Base-by-base conservation (phyloP, 1,140 invertebrate genomes). In the Dermatophagoides farinae region DNA sequence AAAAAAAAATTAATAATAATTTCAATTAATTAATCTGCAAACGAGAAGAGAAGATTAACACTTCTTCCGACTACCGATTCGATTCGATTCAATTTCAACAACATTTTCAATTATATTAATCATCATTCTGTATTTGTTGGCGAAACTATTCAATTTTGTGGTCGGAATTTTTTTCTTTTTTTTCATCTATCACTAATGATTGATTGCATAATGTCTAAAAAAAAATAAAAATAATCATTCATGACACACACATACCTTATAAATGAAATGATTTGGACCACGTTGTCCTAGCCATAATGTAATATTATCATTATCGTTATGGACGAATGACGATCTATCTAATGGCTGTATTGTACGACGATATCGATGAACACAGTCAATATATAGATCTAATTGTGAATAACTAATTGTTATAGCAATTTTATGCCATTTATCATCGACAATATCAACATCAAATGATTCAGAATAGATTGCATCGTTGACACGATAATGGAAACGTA, bases 251-350 rank as follows among this genome's bases (percentile, higher is more conserved):
- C 71, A 75, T 71, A 89, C 88, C 82, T 88, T 88, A 74, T 88
- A 90, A 66, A 84, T 76, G 71, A 83, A 88, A 75, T 87, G 83
- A 68, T 81, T 82, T 69, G 77, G 77, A 72, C 85, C 86, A 68
- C 86, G 79, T 73, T 90, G 87, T 60, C 87, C 88, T 49, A 91
- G 73, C 84, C 84, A 89, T 53, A 91, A 77, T 59, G 83, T 76
- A 38, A 85, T 77, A 69, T 71, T 69, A 44, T 62, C 63, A 38
- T 72, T 52, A 46, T 78, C 79, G 6, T 23, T 47, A 31, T 31
- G 31, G 12, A 20, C 11, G 4, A 55, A 14, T 70, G 85, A 83
- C 70, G 83, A 83, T 44, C 80, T 77, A 71, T 87, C 83, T 9
- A 84, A 80, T 52, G 77, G 74, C 51, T 75, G 74, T 52, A 83